phyloP scores from a whole-genome alignment of 1,140 invertebrate species.

The Panagrolaimus sp. region DNA sequence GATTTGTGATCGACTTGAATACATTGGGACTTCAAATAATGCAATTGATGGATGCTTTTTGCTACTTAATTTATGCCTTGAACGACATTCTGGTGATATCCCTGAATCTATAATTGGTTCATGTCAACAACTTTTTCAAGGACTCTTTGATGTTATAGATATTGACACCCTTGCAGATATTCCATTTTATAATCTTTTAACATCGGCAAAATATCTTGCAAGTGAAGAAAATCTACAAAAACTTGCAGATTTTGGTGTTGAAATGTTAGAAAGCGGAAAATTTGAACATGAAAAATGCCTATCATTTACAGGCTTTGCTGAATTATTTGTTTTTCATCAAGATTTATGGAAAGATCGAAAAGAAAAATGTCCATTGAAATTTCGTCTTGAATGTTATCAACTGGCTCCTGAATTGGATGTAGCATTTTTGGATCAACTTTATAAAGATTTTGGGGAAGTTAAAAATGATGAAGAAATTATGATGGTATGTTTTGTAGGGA shows the following conservation, averaged over 20 bases:
- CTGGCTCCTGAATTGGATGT: background rate
- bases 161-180: background rate
- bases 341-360: background rate
- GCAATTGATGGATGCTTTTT: background rate
- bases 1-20: background rate
- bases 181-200: background rate
- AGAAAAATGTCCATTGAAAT: background rate
- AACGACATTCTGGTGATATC: background rate
- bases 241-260: background rate
- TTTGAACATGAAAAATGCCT: background rate
- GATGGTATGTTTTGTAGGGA: background rate
- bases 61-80: background rate
- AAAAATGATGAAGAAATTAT: background rate
- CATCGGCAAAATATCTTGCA: background rate
- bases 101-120: background rate
- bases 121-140: background rate
- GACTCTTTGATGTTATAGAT: background rate
- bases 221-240: background rate
- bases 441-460: background rate
- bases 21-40: background rate
- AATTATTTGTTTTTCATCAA: background rate
- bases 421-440: background rate
- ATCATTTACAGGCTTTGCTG: background rate
- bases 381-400: background rate
- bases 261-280: background rate